Conservation (phyloP, 2,888 invertebrate genomes). For the Nyleta sp. region DNA sequence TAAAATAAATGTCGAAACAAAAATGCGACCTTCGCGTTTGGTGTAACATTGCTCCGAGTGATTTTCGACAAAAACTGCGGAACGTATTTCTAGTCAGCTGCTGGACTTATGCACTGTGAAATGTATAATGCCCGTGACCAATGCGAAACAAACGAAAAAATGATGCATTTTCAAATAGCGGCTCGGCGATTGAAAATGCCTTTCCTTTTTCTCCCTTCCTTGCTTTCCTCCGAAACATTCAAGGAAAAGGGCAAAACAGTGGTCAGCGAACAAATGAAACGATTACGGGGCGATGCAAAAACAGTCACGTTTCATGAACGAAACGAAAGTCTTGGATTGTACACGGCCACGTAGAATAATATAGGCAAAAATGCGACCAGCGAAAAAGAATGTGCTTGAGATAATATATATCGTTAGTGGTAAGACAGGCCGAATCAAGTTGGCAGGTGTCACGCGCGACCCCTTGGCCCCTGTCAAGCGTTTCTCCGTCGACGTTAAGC, state of each 20-base stretch:
- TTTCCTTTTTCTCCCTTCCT: too few species aligned
- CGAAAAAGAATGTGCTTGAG: constrained; percentile 68
- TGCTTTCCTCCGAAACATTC: too few species aligned
- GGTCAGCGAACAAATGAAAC: too few species aligned
- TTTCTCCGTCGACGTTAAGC: constrained; percentile 38
- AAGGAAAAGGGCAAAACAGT: too few species aligned
- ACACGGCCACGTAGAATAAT: too few species aligned
- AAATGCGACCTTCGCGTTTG: not conserved
- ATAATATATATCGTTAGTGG: constrained; percentile 67
- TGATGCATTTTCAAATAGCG: constrained; percentile 40
- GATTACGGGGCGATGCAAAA: too few species aligned
- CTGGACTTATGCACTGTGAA: constrained; percentile 79
- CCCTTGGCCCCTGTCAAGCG: constrained; percentile 67
- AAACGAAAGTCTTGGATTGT: constrained; percentile 14
- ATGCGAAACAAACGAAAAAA: constrained; percentile 52
- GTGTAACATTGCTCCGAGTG: not conserved
- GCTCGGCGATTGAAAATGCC: too few species aligned
- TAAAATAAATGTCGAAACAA: constrained; percentile 16
- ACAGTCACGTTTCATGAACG: too few species aligned
- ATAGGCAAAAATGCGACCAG: not conserved
- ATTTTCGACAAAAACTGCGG: constrained; percentile 71
- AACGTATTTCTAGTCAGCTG: constrained; percentile 74
- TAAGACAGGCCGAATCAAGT: constrained; percentile 68
- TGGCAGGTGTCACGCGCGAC: constrained; percentile 71
- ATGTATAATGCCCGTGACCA: constrained; percentile 77